These are phyloP conservation scores for Tinamus major DNA, from an alignment of 2,797 vertebrate genomes.

Conservation along the genomic window DNA sequence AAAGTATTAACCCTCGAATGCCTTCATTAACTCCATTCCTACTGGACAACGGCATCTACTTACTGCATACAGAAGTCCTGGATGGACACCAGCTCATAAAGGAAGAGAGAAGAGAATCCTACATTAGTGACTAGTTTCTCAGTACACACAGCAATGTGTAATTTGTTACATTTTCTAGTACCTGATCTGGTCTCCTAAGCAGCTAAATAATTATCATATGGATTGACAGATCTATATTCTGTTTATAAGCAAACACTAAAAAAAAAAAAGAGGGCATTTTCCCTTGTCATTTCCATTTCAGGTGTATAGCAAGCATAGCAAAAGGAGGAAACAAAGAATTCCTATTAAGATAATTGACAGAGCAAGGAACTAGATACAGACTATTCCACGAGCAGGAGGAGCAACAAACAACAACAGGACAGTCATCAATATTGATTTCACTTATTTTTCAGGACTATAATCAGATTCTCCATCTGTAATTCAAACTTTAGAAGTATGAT, in stretches of 20 bases:
- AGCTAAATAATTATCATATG: background rate
- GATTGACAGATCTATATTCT: background rate
- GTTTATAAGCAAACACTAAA: background rate
- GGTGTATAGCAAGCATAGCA: background rate
- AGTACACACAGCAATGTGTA: background rate
- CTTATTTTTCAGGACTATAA: constrained; percentile 29
- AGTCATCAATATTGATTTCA: constrained; percentile 23
- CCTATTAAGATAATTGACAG: background rate
- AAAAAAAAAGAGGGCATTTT: background rate
- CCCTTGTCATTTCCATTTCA: background rate
- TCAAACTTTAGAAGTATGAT: constrained; percentile 79
- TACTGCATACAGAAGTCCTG: background rate
- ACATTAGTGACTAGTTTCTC: background rate
- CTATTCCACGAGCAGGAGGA: background rate
- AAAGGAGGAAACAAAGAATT: background rate
- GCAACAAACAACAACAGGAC: background rate
- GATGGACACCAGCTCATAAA: background rate
- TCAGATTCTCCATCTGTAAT: constrained; percentile 76
- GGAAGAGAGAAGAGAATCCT: background rate
- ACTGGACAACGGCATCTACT: background rate
- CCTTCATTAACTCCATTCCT: background rate
- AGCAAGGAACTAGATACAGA: background rate
- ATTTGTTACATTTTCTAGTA: background rate
- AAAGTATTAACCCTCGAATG: background rate
- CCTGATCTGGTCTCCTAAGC: background rate